Conservation (phyloP, 2,888 invertebrate genomes). For the Spodoptera exigua region DNA sequence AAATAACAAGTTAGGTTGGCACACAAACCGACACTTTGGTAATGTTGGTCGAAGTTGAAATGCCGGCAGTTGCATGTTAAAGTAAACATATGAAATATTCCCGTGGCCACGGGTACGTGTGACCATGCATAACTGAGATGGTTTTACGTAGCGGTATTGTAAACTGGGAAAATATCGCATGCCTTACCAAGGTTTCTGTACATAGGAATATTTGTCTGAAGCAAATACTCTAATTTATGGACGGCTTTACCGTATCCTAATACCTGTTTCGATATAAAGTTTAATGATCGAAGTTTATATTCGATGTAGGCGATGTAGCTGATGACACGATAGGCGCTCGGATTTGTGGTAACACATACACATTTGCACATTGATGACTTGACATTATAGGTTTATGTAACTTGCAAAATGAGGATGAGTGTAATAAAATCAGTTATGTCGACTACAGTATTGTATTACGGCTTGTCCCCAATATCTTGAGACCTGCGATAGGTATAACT, state of each 20-base stretch:
- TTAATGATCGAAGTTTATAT: slow-evolving; percentile 44
- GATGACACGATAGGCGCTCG: slow-evolving; percentile 25
- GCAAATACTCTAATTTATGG: slow-evolving; percentile 48
- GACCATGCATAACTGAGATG: slow-evolving; percentile 61
- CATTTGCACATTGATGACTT: slow-evolving; percentile 26
- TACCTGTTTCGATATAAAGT: slow-evolving; percentile 48
- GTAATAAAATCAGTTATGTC: too few species aligned
- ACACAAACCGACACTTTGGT: slow-evolving; percentile 41
- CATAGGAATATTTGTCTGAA: slow-evolving; percentile 37
- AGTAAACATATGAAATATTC: slow-evolving; percentile 54
- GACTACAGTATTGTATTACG: too few species aligned
- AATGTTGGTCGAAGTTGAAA: slow-evolving; percentile 48
- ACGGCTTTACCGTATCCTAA: slow-evolving; percentile 45
- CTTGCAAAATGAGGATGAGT: neutral
- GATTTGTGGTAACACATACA: slow-evolving; percentile 12
- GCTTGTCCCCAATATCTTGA: too few species aligned
- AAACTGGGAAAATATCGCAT: slow-evolving; percentile 45
- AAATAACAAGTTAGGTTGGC: slow-evolving; percentile 43
- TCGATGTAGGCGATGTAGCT: slow-evolving; percentile 15
- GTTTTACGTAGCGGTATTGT: slow-evolving; percentile 43
- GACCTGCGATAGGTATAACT: too few species aligned
- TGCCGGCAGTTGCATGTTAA: slow-evolving; percentile 58
- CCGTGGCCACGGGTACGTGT: slow-evolving; percentile 50
- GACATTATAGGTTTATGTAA: slow-evolving; percentile 13
- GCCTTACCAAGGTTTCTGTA: slow-evolving; percentile 31